Conservation (phyloP, 2,113 vertebrate genomes). For the Pandion haliaetus region DNA sequence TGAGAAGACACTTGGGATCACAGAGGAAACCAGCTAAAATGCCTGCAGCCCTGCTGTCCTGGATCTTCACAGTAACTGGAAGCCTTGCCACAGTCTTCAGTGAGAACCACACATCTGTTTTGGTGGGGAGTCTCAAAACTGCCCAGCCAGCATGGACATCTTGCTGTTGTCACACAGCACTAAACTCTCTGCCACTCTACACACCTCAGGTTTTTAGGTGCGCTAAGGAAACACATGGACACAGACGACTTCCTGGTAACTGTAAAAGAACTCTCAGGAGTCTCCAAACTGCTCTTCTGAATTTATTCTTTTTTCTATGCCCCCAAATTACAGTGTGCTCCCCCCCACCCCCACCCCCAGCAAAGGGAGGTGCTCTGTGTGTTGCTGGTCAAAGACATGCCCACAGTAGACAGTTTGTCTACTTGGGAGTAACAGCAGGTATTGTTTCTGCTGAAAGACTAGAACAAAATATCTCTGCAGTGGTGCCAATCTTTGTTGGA, state of each 20-base stretch:
- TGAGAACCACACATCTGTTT: neutral
- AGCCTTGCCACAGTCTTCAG: neutral
- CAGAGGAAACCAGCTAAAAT: neutral
- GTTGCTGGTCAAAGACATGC: neutral
- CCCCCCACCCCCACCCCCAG: neutral
- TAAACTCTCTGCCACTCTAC: neutral
- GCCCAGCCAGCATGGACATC: fast-evolving
- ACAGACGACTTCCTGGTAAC: neutral
- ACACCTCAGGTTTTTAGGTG: neutral
- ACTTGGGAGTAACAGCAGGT: neutral
- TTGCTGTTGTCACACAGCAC: neutral
- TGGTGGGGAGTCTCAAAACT: neutral
- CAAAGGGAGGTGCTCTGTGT: neutral
- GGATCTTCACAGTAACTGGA: neutral
- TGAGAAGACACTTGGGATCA: neutral
- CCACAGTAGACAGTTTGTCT: neutral
- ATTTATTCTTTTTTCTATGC: neutral
- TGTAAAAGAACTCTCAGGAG: neutral
- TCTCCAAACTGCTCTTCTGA: neutral
- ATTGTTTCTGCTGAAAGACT: neutral
- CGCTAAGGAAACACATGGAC: neutral
- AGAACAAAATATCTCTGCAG: neutral
- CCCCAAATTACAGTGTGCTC: neutral
- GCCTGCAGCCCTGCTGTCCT: neutral
- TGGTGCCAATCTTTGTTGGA: neutral